A percentile compares a stretch with the other conserved stretches of the same genome.
phyloP scores from a whole-genome alignment of 2,113 vertebrate genomes.

The Oryzias melastigma region DNA sequence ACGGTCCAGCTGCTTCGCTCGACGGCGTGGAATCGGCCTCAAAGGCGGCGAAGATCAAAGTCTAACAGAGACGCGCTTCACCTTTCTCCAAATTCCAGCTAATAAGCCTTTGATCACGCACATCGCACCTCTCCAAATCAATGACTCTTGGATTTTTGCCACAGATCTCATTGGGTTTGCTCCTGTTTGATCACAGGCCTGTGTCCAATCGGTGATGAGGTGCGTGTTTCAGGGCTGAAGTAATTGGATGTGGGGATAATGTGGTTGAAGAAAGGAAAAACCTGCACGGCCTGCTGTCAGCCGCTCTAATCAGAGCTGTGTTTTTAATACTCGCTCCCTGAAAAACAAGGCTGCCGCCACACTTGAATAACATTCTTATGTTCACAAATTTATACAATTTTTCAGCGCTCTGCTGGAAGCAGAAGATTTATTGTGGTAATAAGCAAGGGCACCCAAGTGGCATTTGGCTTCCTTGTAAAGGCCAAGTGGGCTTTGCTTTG shows the following conservation, averaged over 20 bases:
- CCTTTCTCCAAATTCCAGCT: slow-evolving; percentile 38
- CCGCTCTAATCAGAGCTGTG: slow-evolving; percentile 2
- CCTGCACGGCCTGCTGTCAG: background rate
- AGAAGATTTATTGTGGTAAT: slow-evolving; percentile 9
- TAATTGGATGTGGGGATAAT: slow-evolving; percentile 1
- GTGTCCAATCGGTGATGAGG: slow-evolving; percentile 7
- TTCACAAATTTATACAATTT: background rate
- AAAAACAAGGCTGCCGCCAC: too few species aligned
- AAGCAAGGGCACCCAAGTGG: background rate
- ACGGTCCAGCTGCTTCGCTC: slow-evolving; percentile 19
- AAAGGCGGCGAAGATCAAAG: slow-evolving; percentile 50
- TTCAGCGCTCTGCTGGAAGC: background rate
- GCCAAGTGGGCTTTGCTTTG: background rate
- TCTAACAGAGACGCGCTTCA: slow-evolving; percentile 4
- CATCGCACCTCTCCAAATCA: slow-evolving; percentile 16
- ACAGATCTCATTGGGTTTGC: slow-evolving; percentile 31
- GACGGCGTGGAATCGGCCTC: slow-evolving; percentile 14
- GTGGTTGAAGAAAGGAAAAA: background rate
- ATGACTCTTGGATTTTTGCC: slow-evolving; percentile 20
- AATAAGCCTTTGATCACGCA: slow-evolving; percentile 47
- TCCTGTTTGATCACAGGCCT: slow-evolving; percentile 31
- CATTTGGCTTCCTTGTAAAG: background rate
- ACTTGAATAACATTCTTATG: background rate
- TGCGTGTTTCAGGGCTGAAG: background rate
- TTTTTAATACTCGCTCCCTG: background rate